Percentiles rank a stretch among this genome's conserved stretches.
phyloP scores from a whole-genome alignment of 2,113 vertebrate genomes.

The Motacilla alba region DNA sequence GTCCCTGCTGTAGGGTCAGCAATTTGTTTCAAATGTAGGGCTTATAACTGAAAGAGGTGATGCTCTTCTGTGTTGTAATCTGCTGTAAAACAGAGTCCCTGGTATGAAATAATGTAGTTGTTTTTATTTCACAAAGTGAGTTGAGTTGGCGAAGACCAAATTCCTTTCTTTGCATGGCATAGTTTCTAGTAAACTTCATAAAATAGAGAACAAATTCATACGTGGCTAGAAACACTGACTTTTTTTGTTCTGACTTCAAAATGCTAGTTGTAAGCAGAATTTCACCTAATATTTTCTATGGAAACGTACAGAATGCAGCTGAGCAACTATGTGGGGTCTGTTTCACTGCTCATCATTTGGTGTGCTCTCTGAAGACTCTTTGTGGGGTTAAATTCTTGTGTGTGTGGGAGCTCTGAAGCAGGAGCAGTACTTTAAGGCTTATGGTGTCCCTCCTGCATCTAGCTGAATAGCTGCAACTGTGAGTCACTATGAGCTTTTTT shows the following conservation, averaged over 20 bases:
- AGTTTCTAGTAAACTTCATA: neutral
- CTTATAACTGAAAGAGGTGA: neutral
- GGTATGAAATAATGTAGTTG: neutral
- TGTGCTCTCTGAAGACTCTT: neutral
- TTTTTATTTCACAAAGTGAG: neutral
- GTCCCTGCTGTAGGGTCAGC: neutral
- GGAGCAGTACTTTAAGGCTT: neutral
- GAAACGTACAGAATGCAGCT: neutral
- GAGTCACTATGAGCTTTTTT: neutral
- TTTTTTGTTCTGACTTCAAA: neutral
- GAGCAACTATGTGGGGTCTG: fast-evolving
- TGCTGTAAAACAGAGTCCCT: neutral
- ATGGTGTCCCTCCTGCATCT: neutral
- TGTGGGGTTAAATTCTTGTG: neutral
- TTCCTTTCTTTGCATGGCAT: neutral
- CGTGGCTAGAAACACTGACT: neutral
- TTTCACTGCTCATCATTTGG: neutral
- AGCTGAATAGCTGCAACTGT: neutral
- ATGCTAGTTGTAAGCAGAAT: neutral
- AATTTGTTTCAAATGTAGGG: neutral
- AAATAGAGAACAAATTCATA: neutral
- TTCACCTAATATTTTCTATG: neutral
- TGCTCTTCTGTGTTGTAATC: neutral
- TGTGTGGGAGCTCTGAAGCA: neutral
- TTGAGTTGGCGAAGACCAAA: neutral